Evolutionary conservation across 23 tunicate genomes (phyloP).

Genomic region (Styela plicata): DNA sequence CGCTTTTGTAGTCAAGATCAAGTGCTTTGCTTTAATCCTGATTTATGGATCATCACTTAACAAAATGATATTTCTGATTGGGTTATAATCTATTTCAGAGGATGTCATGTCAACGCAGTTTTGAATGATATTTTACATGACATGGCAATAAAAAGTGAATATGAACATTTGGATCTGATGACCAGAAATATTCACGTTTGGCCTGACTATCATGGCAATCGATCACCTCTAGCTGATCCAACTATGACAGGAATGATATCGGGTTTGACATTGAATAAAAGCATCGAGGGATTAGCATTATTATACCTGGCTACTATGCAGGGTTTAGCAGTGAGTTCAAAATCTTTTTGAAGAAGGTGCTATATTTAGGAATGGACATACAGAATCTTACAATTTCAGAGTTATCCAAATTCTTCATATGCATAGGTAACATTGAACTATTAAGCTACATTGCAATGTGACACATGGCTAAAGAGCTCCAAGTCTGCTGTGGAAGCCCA

Average conservation of each 20-base stretch:
- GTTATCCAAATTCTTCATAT: no score
- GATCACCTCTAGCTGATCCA: slow-evolving; percentile 90
- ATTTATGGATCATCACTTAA: no score
- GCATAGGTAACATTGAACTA: no score
- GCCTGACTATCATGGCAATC: slow-evolving; percentile 96
- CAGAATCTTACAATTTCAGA: no score
- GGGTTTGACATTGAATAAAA: slow-evolving; percentile 67
- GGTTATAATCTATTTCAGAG: slow-evolving; percentile 17
- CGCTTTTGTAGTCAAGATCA: no score
- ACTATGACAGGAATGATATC: slow-evolving; percentile 62
- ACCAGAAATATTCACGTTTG: slow-evolving; percentile 57
- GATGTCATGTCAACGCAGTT: slow-evolving; percentile 25
- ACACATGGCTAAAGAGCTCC: no score
- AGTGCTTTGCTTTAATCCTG: no score
- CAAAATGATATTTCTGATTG: no score
- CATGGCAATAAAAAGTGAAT: background rate
- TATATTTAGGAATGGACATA: no score
- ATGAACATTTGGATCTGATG: slow-evolving; percentile 15
- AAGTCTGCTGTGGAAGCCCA: no score
- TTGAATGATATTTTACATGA: slow-evolving; percentile 29
- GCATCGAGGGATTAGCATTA: slow-evolving; percentile 39
- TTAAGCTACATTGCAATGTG: no score
- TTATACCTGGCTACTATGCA: slow-evolving; percentile 79
- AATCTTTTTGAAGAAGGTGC: no score
- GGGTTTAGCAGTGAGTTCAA: slow-evolving; percentile 68